Conservation (phyloP, 2,888 invertebrate species). For the Junonia oenone region DNA sequence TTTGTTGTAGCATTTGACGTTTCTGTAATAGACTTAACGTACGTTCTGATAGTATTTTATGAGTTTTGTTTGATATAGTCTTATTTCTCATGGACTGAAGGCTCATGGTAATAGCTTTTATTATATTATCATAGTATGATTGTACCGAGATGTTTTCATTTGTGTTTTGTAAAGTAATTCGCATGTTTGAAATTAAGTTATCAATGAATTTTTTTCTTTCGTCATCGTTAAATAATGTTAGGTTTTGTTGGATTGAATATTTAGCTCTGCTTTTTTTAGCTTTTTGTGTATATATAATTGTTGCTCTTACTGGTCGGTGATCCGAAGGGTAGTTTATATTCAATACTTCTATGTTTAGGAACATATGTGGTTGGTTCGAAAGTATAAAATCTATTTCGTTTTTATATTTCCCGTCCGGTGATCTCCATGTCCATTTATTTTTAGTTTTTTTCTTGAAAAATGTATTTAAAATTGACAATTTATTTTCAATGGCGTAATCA, state of each 20-base stretch:
- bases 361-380: constrained; percentile 5
- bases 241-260: no score
- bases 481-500: constrained; percentile 5
- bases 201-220: no score
- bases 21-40: no score
- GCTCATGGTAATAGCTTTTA: no score
- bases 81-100: no score
- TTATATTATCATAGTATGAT: no score
- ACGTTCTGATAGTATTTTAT: no score
- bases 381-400: constrained; percentile 22
- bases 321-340: constrained; percentile 1
- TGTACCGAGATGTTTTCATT: no score
- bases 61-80: background rate
- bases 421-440: background rate
- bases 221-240: no score
- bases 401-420: constrained; percentile 2
- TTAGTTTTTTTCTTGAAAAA: background rate
- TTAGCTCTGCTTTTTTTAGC: background rate
- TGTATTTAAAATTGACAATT: background rate
- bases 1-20: no score
- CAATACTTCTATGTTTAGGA: background rate
- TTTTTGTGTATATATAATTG: background rate
- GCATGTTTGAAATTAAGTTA: no score
- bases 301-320: constrained; percentile 16
- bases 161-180: no score